Base-by-base conservation (phyloP, 2,797 vertebrate species). In the Macropus fuliginosus region DNA sequence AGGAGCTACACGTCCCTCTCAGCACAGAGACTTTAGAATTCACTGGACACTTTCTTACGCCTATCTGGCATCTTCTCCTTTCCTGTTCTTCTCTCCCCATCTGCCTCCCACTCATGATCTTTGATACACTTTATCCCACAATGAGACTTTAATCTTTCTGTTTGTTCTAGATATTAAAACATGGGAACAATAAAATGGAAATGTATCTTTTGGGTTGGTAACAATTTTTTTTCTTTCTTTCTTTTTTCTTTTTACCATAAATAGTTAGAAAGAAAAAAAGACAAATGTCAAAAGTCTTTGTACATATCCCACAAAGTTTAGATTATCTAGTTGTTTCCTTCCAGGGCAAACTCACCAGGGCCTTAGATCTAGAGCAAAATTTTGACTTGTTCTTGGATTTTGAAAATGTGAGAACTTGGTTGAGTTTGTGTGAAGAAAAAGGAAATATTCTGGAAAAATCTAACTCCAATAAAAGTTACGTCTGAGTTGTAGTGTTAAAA, bases 101-200 rank as follows among this genome's bases (percentile, higher is more conserved):
- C 90, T 54, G 28, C 90, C 54, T 55, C 5, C 29, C 13, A 29
- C 92, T 95, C 55, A 0, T 0, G 13, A 54, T 34, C 55, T 50
- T 90, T 56, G 97, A 98, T 96, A 98, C 93, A 94, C 96, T 97
- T 97, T 97, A 96, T 95, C 93, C 96, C 96, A 91, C 94, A 91
- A 95, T 91, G 91, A 96, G 97, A 97, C 95, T 96, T 94, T 98
- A 95, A 97, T 98, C 95, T 97, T 89, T 54, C n/a, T 91, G 81
- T 89, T 96, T 97, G 92, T 97, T 98, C 97, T 97, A 98, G 98
- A 97, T 97, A 95, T 97, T 96, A 98, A 96, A 97, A 93, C 95
- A 97, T 95, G 90, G 0, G 27, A 90, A 96, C 96, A 96, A 92
- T 95, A 94, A 92, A 98, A 92, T 94, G 97, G 96, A 95, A 59